These are phyloP conservation scores for Ips nitidus DNA, from an alignment of 1,140 invertebrate species.

Conservation along the genomic window DNA sequence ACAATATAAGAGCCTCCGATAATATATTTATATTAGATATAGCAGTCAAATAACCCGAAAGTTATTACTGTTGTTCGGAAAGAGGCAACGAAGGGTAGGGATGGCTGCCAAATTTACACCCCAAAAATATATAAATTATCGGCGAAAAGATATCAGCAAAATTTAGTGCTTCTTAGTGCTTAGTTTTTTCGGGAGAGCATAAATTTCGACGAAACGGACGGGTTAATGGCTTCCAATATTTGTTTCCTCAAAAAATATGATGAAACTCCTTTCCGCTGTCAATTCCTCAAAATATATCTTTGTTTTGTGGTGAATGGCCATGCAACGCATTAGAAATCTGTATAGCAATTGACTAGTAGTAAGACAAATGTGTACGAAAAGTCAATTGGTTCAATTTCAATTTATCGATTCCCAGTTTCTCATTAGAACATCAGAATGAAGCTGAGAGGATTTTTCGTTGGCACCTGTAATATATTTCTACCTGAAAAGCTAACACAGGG, in stretches of 20 bases:
- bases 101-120: conserved; percentile 36
- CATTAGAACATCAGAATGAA: neutral
- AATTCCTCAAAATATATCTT: neutral
- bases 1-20: conserved; percentile 25
- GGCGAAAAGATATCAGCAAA: conserved; percentile 30
- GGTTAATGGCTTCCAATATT: conserved; percentile 33
- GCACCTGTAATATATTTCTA: conserved; percentile 26
- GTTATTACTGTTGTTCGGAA: conserved; percentile 30
- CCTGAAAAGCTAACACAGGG: conserved; percentile 30
- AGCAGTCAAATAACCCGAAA: conserved; percentile 37
- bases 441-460: neutral
- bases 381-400: no score
- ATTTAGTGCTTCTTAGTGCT: conserved; percentile 35
- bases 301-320: no score
- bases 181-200: conserved; percentile 32
- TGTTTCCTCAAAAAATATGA: conserved; percentile 8
- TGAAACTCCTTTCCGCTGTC: neutral
- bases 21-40: conserved; percentile 40
- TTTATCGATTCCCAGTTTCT: neutral
- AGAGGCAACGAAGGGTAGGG: conserved; percentile 28
- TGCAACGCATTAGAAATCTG: no score
- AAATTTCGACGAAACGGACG: conserved; percentile 27
- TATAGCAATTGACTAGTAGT: no score
- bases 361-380: no score
- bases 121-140: conserved; percentile 38